Percentiles rank a stretch among this genome's conserved stretches.
phyloP scores from a whole-genome alignment of 2,113 vertebrate species.

The Accipiter virgatus region DNA sequence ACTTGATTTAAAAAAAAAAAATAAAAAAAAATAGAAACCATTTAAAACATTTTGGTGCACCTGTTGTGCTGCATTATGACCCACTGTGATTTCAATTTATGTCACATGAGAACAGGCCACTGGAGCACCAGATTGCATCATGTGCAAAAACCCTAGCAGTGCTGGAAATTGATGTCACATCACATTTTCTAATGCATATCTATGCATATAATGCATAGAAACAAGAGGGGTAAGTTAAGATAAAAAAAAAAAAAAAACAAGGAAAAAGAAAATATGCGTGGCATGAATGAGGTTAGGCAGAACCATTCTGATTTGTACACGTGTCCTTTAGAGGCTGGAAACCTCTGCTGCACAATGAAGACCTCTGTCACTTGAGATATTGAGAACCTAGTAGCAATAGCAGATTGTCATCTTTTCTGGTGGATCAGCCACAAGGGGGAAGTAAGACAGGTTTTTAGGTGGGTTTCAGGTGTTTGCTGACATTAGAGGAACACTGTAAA shows the following conservation, averaged over 20 bases:
- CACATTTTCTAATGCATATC: background rate
- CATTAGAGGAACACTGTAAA: background rate
- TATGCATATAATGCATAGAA: background rate
- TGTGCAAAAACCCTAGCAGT: conserved; percentile 22
- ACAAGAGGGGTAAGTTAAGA: background rate
- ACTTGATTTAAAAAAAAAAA: background rate
- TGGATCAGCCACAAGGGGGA: background rate
- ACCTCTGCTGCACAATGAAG: background rate
- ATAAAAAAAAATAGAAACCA: conserved; percentile 45
- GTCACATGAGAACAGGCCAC: conserved; percentile 59
- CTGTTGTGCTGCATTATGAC: conserved; percentile 66
- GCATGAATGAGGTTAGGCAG: background rate
- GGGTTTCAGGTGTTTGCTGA: background rate
- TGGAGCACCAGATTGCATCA: conserved; percentile 19
- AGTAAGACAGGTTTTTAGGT: background rate
- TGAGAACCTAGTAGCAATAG: background rate
- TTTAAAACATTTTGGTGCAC: conserved; percentile 67
- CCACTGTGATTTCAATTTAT: conserved; percentile 59
- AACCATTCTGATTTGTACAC: background rate
- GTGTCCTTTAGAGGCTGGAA: background rate
- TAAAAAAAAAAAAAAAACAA: background rate
- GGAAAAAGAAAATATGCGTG: background rate
- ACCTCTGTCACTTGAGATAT: background rate
- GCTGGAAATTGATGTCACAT: conserved; percentile 25
- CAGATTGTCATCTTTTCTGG: background rate